Conservation (phyloP, 1,140 invertebrate genomes). For the Diabrotica undecimpunctata region DNA sequence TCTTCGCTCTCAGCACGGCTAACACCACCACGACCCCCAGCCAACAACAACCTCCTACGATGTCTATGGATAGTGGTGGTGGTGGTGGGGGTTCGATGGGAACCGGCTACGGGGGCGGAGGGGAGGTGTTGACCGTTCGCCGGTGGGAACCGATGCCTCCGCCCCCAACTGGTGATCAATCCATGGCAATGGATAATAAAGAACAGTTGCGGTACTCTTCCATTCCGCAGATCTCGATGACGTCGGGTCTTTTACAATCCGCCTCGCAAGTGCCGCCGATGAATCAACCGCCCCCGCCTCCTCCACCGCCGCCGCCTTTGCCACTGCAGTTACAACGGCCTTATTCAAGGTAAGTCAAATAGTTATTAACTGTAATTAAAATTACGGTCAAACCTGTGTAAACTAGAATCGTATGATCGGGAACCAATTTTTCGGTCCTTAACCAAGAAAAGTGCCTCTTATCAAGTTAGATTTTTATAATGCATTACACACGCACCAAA, state of each 20-base stretch:
- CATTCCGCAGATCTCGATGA: conserved; percentile 49
- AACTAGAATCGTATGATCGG: too few species aligned
- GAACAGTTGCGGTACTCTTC: conserved; percentile 52
- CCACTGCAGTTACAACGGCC: conserved; percentile 64
- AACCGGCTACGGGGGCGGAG: conserved; percentile 63
- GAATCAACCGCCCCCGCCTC: conserved; percentile 33
- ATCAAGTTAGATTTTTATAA: conserved; percentile 91
- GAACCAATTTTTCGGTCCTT: too few species aligned
- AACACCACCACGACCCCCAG: conserved; percentile 30
- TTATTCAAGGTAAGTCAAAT: conserved; percentile 81
- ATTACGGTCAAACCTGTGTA: too few species aligned
- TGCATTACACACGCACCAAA: too few species aligned
- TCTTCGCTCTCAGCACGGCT: conserved; percentile 40
- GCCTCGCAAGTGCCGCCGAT: conserved; percentile 36
- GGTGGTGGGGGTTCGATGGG: conserved; percentile 56
- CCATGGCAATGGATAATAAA: conserved; percentile 49
- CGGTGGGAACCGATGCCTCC: conserved; percentile 56
- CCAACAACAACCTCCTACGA: conserved; percentile 48
- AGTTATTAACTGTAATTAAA: conserved; percentile 85
- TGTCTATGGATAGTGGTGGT: conserved; percentile 55
- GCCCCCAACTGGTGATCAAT: conserved; percentile 44
- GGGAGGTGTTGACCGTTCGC: conserved; percentile 56
- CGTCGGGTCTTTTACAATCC: too few species aligned
- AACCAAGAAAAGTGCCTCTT: conserved; percentile 88
- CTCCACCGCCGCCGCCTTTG: conserved; percentile 52